phyloP scores from a whole-genome alignment of 2,797 vertebrate species.

The Anniella stebbinsi region DNA sequence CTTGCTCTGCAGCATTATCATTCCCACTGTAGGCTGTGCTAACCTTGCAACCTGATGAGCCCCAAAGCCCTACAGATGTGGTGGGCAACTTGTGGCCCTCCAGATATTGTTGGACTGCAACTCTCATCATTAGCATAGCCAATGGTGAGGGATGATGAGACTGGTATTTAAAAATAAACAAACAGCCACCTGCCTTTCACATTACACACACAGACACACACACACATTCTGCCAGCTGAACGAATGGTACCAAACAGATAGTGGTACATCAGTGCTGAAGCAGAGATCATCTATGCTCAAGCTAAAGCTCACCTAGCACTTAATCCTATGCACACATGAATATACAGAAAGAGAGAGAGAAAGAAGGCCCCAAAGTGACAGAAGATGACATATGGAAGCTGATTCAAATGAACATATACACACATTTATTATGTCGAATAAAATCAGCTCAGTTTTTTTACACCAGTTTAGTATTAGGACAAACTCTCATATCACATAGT shows the following conservation, averaged over 20 bases:
- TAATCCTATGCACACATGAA: slow-evolving; percentile 9
- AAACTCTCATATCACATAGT: slow-evolving; percentile 8
- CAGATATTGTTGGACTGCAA: too few species aligned
- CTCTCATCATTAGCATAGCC: too few species aligned
- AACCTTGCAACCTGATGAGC: not conserved
- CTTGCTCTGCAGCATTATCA: not conserved
- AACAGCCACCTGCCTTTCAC: not conserved
- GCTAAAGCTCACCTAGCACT: not conserved
- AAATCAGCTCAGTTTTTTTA: not conserved
- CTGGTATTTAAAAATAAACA: not conserved
- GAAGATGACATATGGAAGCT: not conserved
- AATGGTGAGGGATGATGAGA: too few species aligned
- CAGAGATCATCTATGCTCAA: not conserved
- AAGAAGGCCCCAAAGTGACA: not conserved
- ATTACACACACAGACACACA: not conserved
- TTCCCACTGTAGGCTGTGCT: not conserved
- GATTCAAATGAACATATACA: not conserved
- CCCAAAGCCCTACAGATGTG: not conserved
- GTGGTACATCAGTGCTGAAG: not conserved
- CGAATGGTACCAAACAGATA: too few species aligned
- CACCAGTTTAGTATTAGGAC: not conserved
- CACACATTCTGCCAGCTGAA: not conserved
- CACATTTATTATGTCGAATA: not conserved
- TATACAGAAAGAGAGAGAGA: too few species aligned
- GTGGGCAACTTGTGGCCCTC: too few species aligned